These are phyloP conservation scores for Pteronura brasiliensis DNA, from an alignment of 2,113 vertebrate species.

Conservation along the genomic window DNA sequence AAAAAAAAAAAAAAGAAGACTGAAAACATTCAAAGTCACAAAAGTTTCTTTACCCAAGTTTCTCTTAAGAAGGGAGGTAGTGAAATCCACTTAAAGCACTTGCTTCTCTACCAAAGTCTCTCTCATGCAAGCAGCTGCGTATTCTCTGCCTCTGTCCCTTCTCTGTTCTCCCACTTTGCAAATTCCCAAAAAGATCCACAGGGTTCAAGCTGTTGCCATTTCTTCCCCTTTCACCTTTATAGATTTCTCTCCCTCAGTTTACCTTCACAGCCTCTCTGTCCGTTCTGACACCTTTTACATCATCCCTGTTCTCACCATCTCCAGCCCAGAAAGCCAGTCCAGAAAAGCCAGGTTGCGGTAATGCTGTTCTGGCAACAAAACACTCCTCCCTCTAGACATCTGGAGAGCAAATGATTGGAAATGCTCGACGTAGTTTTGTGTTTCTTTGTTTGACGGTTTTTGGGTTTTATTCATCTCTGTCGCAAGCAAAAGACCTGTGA, in stretches of 20 bases:
- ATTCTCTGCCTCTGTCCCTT: neutral
- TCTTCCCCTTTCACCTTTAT: neutral
- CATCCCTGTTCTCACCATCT: neutral
- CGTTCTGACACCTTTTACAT: neutral
- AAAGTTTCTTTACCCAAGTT: neutral
- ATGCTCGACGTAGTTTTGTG: neutral
- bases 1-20: neutral
- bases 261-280: neutral
- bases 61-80: neutral
- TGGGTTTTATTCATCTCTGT: neutral
- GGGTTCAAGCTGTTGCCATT: neutral
- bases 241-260: neutral
- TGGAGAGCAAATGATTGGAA: neutral
- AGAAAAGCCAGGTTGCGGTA: accelerated
- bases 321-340: neutral
- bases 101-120: neutral
- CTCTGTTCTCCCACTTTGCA: neutral
- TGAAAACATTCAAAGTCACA: neutral
- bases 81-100: neutral
- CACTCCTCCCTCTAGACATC: accelerated
- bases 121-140: neutral
- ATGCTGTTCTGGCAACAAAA: neutral
- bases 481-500: neutral
- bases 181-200: neutral
- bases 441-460: neutral